Percentiles rank a stretch among this genome's conserved stretches.
These are phyloP conservation scores for Neotoxoptera formosana DNA, from an alignment of 1,140 invertebrate genomes.

Conservation along the genomic window DNA sequence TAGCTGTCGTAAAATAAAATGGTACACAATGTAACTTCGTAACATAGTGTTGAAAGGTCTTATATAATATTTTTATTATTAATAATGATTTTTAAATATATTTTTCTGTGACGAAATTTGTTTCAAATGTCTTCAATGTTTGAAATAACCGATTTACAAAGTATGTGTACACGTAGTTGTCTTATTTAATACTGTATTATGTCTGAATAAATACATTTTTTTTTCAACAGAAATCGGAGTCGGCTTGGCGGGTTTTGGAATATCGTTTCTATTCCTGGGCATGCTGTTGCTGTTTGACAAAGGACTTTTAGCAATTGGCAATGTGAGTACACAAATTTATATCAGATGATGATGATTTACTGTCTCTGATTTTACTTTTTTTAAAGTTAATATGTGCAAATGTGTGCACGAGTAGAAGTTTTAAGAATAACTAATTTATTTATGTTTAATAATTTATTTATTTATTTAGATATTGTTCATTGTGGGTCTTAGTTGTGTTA, in stretches of 20 bases:
- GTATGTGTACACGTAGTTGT: conserved; percentile 65
- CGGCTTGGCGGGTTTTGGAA: conserved; percentile 94
- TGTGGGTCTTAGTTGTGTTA: conserved; percentile 92
- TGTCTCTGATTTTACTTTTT: not conserved
- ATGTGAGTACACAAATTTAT: conserved; percentile 74
- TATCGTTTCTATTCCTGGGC: conserved; percentile 94
- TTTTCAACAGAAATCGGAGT: conserved; percentile 91
- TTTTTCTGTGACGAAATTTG: not conserved
- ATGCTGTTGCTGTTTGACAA: conserved; percentile 96
- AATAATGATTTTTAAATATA: not conserved
- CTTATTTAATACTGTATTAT: not conserved
- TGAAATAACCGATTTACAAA: conserved; percentile 77
- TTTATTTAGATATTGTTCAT: conserved; percentile 89
- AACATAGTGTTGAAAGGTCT: not conserved
- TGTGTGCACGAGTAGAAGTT: not conserved
- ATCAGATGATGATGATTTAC: not conserved
- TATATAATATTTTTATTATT: not conserved
- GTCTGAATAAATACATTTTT: conserved; percentile 33
- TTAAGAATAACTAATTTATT: not conserved
- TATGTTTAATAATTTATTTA: not conserved
- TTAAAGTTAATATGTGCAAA: not conserved
- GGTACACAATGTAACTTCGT: not conserved
- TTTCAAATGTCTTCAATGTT: conserved; percentile 67
- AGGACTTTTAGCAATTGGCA: conserved; percentile 96
- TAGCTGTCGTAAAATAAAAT: not conserved